Evolutionary conservation across 2,888 invertebrate species (phyloP).

Genomic region (Melinaea menophilus): DNA sequence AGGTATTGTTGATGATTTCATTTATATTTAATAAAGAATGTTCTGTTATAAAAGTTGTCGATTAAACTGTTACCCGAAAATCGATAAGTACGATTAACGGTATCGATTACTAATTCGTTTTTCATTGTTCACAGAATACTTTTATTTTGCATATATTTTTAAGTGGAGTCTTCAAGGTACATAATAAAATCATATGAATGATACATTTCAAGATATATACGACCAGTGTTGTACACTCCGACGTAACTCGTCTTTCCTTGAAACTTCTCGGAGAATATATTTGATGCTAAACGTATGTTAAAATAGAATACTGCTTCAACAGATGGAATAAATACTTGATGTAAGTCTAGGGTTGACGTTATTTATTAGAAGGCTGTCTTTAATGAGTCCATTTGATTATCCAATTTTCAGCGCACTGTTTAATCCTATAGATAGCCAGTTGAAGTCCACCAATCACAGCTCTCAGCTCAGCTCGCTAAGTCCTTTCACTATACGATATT

Average conservation of each 20-base stretch:
- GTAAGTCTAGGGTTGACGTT: neutral
- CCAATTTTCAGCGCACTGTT: neutral
- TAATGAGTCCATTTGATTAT: neutral
- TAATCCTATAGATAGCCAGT: too few relatives aligned
- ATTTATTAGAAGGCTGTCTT: neutral
- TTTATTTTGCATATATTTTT: too few relatives aligned
- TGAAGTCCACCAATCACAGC: too few relatives aligned
- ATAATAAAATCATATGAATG: too few relatives aligned
- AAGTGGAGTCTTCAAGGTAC: too few relatives aligned
- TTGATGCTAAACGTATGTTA: conserved; percentile 1
- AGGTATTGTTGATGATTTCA: conserved; percentile 26
- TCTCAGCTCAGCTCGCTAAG: too few relatives aligned
- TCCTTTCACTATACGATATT: too few relatives aligned
- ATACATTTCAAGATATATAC: neutral
- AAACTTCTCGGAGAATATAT: neutral
- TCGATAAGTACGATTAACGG: too few relatives aligned
- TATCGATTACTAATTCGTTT: too few relatives aligned
- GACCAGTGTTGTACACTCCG: neutral
- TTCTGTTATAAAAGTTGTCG: neutral
- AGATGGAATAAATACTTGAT: neutral
- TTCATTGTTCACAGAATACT: too few relatives aligned
- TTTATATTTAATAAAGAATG: neutral
- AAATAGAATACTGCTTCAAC: conserved; percentile 6
- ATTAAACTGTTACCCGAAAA: neutral
- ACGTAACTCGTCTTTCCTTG: conserved; percentile 2